These are phyloP conservation scores for Pachycephus smyrnensis DNA, from an alignment of 2,888 invertebrate genomes.

Conservation along the genomic window DNA sequence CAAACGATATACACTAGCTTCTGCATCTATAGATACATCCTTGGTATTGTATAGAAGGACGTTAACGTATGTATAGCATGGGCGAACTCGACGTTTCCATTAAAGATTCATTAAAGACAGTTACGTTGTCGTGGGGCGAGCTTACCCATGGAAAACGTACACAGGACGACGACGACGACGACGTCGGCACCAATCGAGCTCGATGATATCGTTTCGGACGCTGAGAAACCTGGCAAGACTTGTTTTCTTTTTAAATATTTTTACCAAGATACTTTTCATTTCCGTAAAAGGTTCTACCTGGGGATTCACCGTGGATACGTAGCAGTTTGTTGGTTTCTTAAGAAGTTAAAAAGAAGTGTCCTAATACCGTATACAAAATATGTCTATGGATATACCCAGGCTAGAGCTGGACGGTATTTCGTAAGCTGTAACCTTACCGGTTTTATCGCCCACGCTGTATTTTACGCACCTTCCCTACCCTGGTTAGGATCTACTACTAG, in stretches of 20 bases:
- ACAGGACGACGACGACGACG: neutral
- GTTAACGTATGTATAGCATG: neutral
- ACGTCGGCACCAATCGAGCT: neutral
- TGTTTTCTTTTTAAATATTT: neutral
- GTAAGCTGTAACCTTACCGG: neutral
- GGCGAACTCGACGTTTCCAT: neutral
- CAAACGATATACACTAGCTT: neutral
- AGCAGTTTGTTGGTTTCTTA: neutral
- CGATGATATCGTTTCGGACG: neutral
- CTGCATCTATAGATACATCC: neutral
- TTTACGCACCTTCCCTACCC: neutral
- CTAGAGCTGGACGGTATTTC: neutral
- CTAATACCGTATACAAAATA: neutral
- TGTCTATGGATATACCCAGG: neutral
- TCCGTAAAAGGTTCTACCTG: neutral
- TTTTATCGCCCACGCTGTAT: neutral
- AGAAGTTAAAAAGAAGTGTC: neutral
- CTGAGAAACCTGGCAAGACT: neutral
- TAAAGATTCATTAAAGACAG: neutral
- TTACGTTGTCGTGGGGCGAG: neutral
- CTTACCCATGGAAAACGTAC: neutral
- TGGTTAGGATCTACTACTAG: neutral
- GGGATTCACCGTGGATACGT: neutral
- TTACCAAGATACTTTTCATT: neutral
- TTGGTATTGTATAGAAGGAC: neutral